Evolutionary conservation across 2,797 vertebrate genomes (phyloP), one percentile per base, ranked within the genome.

Genomic region (Melanotaenia parkinsoni): DNA sequence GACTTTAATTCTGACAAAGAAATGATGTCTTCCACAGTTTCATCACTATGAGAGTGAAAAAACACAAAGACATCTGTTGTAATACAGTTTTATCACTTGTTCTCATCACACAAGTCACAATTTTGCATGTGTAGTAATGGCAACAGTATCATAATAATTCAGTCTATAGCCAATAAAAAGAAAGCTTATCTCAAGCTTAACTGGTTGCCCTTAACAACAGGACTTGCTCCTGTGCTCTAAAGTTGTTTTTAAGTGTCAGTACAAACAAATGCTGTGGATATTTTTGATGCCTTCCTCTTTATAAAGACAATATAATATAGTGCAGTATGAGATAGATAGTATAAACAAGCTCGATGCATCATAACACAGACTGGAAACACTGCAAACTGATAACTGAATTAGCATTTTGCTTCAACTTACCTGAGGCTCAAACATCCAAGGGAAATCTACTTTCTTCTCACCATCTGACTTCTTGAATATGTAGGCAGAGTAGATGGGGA

Each of bases 341-440:
- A 24, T 47, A 2, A 59, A 10, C 10, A 51, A 5, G 7, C 5
- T 2, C n/a, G 10, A 20, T 50, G 45, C 20, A 50, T 50, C 20
- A 9, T 50, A 22, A 22, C 8, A 50, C 7, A 22, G 45, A 50
- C 45, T 50, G 12, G 30, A 43, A 16, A 43, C 4, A 22, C 3
- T 22, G 18, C 18, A 20, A 20, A 22, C n/a, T 22, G n/a, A 32
- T 30, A 6, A 24, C 35, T 13, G 3, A 22, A 24, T 37, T 12
- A 56, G 13, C 1, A 26, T 28, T 60, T 56, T 0, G 43, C 1
- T 32, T 0, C 1, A 18, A 69, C 91, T 81, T 63, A 94, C 93
- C 91, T 94, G 93, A 14, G 91, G 92, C 74, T 94, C 93, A 83
- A 91, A 95, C 93, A 94, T 94, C 93, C 93, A 94, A 10, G 92